Evolutionary conservation across 2,797 vertebrate genomes (phyloP).

Genomic region (Chaetodon trifasciatus): DNA sequence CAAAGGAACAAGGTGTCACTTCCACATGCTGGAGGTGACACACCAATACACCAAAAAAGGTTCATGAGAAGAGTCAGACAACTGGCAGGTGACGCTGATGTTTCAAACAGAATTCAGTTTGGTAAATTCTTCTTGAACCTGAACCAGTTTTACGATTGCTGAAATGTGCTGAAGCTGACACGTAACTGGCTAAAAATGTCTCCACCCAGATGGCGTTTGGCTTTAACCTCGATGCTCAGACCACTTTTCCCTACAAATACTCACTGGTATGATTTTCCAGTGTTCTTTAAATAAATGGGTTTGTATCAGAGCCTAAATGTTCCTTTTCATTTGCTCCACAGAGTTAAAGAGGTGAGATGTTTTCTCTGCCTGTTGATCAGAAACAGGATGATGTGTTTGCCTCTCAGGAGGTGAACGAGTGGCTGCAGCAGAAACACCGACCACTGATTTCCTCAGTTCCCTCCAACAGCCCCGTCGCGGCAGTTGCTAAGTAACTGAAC

Average conservation of each 20-base stretch:
- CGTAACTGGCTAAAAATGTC: too few species aligned
- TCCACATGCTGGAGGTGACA: too few species aligned
- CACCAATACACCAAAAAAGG: too few species aligned
- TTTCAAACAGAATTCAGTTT: too few species aligned
- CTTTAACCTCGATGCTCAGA: background rate
- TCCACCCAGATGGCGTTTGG: too few species aligned
- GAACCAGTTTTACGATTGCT: too few species aligned
- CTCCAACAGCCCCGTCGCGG: slow-evolving; percentile 10
- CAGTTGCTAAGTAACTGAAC: slow-evolving; percentile 68
- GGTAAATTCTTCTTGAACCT: too few species aligned
- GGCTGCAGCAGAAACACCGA: background rate
- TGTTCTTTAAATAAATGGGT: background rate
- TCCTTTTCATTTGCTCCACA: background rate
- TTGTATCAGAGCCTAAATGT: background rate
- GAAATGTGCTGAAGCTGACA: too few species aligned
- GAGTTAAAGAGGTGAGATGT: background rate
- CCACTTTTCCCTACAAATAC: background rate
- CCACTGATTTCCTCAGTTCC: background rate
- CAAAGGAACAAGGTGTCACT: too few species aligned
- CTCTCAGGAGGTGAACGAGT: slow-evolving; percentile 4
- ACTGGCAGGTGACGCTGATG: too few species aligned
- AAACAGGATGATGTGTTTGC: slow-evolving; percentile 1
- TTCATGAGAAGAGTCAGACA: too few species aligned
- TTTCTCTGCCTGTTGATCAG: background rate
- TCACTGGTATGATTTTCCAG: background rate